A percentile compares a stretch with the other conserved stretches of the same genome.
phyloP scores from a whole-genome alignment of 2,797 vertebrate species.

The Crocidura indochinensis region DNA sequence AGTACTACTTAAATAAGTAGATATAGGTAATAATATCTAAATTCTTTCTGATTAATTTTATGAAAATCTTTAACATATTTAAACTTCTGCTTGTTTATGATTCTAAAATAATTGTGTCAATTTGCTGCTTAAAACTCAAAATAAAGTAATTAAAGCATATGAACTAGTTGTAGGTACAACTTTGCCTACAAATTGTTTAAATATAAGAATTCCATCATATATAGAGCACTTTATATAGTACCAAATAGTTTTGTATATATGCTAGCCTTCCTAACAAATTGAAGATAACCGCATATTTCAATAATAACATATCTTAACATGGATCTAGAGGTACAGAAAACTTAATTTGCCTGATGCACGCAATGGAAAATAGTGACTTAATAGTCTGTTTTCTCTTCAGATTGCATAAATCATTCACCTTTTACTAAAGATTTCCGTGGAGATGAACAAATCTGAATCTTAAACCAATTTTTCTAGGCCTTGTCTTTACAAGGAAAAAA shows the following conservation, averaged over 20 bases:
- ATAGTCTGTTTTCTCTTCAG: background rate
- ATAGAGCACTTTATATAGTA: background rate
- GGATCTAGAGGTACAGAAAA: background rate
- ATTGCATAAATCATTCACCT: background rate
- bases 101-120: constrained; percentile 31
- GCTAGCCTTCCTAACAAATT: background rate
- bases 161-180: background rate
- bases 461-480: too few species aligned
- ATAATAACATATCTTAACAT: background rate
- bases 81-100: constrained; percentile 1
- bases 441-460: too few species aligned
- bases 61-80: background rate
- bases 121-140: constrained; percentile 36
- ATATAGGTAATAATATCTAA: background rate
- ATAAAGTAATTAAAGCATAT: constrained; percentile 17
- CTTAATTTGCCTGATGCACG: background rate
- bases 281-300: background rate
- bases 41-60: background rate
- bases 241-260: background rate
- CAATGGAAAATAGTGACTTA: background rate
- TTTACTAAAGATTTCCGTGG: too few species aligned
- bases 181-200: background rate
- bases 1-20: background rate
- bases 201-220: background rate
- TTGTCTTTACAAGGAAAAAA: too few species aligned